These are phyloP conservation scores for Halotydeus destructor DNA, from an alignment of 1,140 invertebrate species.

Conservation along the genomic window DNA sequence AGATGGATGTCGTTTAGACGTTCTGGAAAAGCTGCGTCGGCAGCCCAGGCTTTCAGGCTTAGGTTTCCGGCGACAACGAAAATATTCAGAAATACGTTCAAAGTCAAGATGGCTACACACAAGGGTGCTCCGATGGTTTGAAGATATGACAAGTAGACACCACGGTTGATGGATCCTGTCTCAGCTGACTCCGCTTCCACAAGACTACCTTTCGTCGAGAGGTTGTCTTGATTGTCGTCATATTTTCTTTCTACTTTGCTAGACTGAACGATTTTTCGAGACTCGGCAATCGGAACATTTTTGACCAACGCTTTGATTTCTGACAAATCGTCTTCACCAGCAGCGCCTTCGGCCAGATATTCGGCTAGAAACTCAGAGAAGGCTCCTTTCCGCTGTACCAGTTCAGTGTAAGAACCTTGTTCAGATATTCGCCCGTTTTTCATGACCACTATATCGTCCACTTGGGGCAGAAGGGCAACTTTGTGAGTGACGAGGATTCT, in stretches of 20 bases:
- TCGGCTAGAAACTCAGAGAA: slow-evolving; percentile 32
- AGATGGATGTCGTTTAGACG: too few relatives aligned
- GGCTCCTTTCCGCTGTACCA: slow-evolving; percentile 21
- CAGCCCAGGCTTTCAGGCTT: too few relatives aligned
- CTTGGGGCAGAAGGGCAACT: slow-evolving; percentile 46
- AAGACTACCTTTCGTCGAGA: slow-evolving; percentile 41
- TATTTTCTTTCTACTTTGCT: not conserved
- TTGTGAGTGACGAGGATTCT: slow-evolving; percentile 19
- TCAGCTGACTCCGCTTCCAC: slow-evolving; percentile 46
- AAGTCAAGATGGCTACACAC: too few relatives aligned
- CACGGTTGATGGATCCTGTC: slow-evolving; percentile 2
- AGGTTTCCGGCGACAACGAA: too few relatives aligned
- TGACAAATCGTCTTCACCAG: too few relatives aligned
- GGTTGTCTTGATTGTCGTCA: too few relatives aligned
- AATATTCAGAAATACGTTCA: too few relatives aligned
- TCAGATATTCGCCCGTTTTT: slow-evolving; percentile 39
- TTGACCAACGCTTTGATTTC: slow-evolving; percentile 31
- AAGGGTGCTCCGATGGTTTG: slow-evolving; percentile 1
- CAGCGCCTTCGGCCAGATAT: slow-evolving; percentile 20
- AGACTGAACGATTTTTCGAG: not conserved
- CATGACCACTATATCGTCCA: slow-evolving; percentile 65
- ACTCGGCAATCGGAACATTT: too few relatives aligned
- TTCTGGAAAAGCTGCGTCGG: too few relatives aligned
- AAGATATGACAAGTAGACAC: slow-evolving; percentile 5
- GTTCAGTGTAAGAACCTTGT: slow-evolving; percentile 26